Evolutionary conservation across 2,888 invertebrate genomes (phyloP).

Genomic region (Trachelus iudaicus): DNA sequence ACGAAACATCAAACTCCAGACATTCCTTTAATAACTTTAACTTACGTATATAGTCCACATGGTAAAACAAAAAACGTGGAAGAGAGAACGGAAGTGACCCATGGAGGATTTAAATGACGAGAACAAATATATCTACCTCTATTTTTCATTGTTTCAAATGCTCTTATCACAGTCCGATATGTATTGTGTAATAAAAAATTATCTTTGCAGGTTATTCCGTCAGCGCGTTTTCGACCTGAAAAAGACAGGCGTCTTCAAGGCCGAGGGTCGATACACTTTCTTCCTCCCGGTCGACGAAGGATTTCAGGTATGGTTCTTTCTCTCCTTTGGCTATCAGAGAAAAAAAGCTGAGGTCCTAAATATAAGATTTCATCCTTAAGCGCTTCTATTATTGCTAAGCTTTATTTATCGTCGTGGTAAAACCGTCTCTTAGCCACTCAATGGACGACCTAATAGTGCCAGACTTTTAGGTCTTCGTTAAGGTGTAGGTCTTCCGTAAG

Average conservation of each 20-base stretch:
- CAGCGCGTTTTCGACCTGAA: slow-evolving; percentile 79
- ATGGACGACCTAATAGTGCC: background rate
- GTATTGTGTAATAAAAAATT: slow-evolving; percentile 8
- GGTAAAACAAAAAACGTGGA: background rate
- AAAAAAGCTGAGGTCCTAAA: background rate
- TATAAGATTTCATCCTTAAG: background rate
- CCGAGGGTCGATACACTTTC: slow-evolving; percentile 86
- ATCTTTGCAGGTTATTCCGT: slow-evolving; percentile 74
- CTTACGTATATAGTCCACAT: background rate
- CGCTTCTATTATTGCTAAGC: background rate
- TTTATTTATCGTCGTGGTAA: background rate
- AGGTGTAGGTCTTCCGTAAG: background rate
- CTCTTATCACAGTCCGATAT: background rate
- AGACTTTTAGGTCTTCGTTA: background rate
- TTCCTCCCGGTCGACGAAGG: slow-evolving; percentile 93
- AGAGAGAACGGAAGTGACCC: background rate
- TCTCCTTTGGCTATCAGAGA: background rate
- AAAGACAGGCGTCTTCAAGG: slow-evolving; percentile 80
- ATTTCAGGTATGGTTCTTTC: slow-evolving; percentile 75
- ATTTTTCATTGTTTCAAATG: background rate
- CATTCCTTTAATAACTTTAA: background rate
- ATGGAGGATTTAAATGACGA: background rate
- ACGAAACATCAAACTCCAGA: background rate
- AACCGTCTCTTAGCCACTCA: background rate
- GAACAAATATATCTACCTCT: background rate